Evolutionary conservation across 2,888 invertebrate genomes (phyloP), one percentile per base, ranked within the genome.

Genomic region (Oscheius sp.): DNA sequence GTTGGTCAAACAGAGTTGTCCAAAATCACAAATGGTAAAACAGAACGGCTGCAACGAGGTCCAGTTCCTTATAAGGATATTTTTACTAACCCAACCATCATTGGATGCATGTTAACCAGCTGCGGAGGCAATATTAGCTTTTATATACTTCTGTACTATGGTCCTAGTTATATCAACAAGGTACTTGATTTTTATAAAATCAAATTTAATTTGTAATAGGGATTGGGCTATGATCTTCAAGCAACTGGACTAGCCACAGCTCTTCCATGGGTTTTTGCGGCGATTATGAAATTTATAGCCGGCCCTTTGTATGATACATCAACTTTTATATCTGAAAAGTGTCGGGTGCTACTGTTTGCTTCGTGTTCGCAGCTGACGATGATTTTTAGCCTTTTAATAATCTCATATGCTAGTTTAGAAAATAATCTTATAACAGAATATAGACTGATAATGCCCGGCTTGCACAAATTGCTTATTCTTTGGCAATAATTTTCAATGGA

Each of bases 401-500:
- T 81, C 55, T 75, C 81, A 12, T 50, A 65, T 20, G 73, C 78
- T 46, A 58, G 69, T 37, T 17, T 6, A n/a, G 31, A 2, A 15
- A 33, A n/a, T 5, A 12, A 52, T 53, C 39, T 42, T 65, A n/a
- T 6, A 5, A 29, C 1, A 25, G 12, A 20, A 57, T 71, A 39
- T 71, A 79, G 78, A 72, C 80, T 15, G 34, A 63, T n/a, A 48
- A 25, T 17, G 64, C 72, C 8, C 20, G 71, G 1, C 46, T 74
- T 27, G 80, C 76, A 5, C 81, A 81, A 73, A 53, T 79, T 3
- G 76, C 73, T 63, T 82, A 80, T 67, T 81, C 82, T 1, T 57
- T 66, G 3, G 74, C 78, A 2, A 79, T 81, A 50, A 74, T 75
- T 23, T 69, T 79, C 17, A 73, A 73, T 8, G 80, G 81, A 8